These are phyloP conservation scores for Lanistes nyassanus DNA, from an alignment of 1,140 invertebrate genomes.

Conservation along the genomic window DNA sequence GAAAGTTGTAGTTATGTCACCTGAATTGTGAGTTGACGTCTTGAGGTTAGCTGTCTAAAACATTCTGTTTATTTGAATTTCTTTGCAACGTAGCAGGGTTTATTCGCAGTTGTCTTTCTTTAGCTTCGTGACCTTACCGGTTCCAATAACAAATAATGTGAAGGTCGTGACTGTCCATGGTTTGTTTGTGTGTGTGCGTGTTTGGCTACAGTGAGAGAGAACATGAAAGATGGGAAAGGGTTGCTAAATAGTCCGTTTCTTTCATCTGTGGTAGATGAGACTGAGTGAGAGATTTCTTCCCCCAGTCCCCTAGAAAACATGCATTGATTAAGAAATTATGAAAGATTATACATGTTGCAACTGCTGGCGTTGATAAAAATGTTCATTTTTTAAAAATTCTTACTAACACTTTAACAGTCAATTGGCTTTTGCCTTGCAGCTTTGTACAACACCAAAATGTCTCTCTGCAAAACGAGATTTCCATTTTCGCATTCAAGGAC, in stretches of 20 bases:
- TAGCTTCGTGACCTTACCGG: slow-evolving; percentile 5
- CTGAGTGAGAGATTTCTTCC: neutral
- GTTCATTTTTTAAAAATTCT: too few relatives aligned
- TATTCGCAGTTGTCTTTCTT: neutral
- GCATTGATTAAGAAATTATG: neutral
- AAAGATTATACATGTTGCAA: neutral
- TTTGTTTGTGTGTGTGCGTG: slow-evolving; percentile 2
- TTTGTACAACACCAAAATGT: slow-evolving; percentile 30
- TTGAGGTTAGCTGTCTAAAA: neutral
- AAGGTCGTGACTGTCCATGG: neutral
- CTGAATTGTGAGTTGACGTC: neutral
- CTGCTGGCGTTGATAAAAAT: too few relatives aligned
- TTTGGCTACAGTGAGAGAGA: neutral
- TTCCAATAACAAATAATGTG: neutral
- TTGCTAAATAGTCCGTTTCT: neutral
- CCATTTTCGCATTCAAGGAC: slow-evolving; percentile 53
- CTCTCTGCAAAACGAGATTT: slow-evolving; percentile 38
- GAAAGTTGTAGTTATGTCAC: neutral
- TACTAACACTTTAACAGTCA: too few relatives aligned
- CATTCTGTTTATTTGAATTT: neutral
- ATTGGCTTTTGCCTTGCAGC: slow-evolving; percentile 29
- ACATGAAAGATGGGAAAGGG: neutral
- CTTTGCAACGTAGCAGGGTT: neutral
- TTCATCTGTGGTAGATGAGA: neutral
- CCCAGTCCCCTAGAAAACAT: neutral